A percentile compares a stretch with the other conserved stretches of the same genome.
Conservation (phyloP, 2,113 vertebrate species). For the Brienomyrus brachyistius region DNA sequence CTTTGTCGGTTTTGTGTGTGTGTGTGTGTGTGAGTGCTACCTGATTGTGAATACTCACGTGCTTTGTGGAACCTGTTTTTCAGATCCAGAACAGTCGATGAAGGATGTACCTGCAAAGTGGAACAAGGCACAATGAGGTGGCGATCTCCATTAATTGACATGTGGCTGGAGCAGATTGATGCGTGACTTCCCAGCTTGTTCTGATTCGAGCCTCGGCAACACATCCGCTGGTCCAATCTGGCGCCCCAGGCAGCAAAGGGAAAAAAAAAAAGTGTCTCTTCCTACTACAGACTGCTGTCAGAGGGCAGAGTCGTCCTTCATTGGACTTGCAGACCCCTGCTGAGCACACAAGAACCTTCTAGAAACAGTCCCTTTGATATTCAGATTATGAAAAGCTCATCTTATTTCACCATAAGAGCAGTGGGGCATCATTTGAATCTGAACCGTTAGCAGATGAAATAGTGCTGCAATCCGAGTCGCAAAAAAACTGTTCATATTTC, state of each 20-base stretch:
- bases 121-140: conserved; percentile 43
- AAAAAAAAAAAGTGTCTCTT: neutral
- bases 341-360: conserved; percentile 32
- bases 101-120: conserved; percentile 61
- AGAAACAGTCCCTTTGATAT: conserved; percentile 27
- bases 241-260: neutral
- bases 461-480: neutral
- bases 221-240: conserved; percentile 3
- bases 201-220: conserved; percentile 25
- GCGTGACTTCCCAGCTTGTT: conserved; percentile 33
- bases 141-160: conserved; percentile 11
- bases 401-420: conserved; percentile 23
- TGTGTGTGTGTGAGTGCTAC: neutral
- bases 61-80: conserved; percentile 70
- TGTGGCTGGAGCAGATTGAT: conserved; percentile 31
- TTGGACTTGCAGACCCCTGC: conserved; percentile 39
- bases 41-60: conserved; percentile 53
- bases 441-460: neutral
- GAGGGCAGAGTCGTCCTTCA: conserved; percentile 23
- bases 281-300: conserved; percentile 32
- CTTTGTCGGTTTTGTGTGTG: too few species aligned
- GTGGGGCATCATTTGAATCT: neutral
- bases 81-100: conserved; percentile 63
- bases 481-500: conserved; percentile 31
- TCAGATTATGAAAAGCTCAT: conserved; percentile 17